Base-by-base conservation (phyloP, 30 jellyfish, hydroid and myxozoan species). In the Rhopilema esculentum region DNA sequence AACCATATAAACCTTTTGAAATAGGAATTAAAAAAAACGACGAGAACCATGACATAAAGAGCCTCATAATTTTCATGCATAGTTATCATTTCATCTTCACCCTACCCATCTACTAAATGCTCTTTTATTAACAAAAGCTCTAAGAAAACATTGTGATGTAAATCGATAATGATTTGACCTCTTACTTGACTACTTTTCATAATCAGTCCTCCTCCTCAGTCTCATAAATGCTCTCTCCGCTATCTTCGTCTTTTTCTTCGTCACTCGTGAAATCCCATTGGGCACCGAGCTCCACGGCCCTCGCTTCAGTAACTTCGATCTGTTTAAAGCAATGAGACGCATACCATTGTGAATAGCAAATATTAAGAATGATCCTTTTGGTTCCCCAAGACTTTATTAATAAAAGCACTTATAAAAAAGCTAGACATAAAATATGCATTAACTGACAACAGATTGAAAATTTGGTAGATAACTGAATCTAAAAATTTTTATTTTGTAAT, bases 241-340 rank as follows among this genome's bases (percentile, higher is more conserved):
- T 91, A 17, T 89, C 97, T 25, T 95, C 99, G 69, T 95, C 97
- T 23, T 85, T 89, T 49, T 90, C 99, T 57, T 95, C 99, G 40
- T 95, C 99, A 72, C 97, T 95, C 20, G 97, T 51, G 82, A 91
- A 95, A 67, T 95, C 97, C 99, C 99, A 95, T 40, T 95, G 99
- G 16, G 93, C 95, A 4, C 99, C 99, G 20, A 97, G 96, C 20
- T 95, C 99, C 24, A 95, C 90, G 21, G 87, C 97, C 66, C 95
- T 90, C 31, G 97, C 99, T 62, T 90, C 97, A 16, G 98, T 29
- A 7, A 95, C 99, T n/a, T 80, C 89, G 40, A 94, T 83, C 98
- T 94, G 71, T 8, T 25, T 66, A 50, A 27, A 63, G 74, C 61
- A 63, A n/a, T 51, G 12, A 49, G 23, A 40, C 30, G 53, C 40